Evolutionary conservation across 2,888 invertebrate genomes (phyloP).

Genomic region (Hirtodrosophila confusa): DNA sequence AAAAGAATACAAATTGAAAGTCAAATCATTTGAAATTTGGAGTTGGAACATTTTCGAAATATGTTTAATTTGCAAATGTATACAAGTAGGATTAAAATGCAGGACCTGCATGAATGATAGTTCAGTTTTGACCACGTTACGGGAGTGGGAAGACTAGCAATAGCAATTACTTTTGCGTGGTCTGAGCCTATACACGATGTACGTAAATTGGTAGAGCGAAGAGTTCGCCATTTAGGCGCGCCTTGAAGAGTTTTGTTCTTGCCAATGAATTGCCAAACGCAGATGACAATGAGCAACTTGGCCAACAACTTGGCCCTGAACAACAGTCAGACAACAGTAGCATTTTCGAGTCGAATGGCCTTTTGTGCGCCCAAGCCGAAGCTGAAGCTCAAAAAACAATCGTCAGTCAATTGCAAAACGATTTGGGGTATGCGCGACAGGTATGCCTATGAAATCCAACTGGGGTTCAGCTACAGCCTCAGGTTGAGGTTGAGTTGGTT

Average conservation of each 20-base stretch:
- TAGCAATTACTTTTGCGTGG: constrained; percentile 16
- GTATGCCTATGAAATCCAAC: constrained; percentile 69
- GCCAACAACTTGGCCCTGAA: constrained; percentile 44
- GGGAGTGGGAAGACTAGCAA: constrained; percentile 24
- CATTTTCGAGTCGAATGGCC: constrained; percentile 50
- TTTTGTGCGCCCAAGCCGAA: constrained; percentile 56
- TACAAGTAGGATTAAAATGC: too few species aligned
- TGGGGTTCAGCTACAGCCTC: constrained; percentile 15
- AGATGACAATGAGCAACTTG: too few species aligned
- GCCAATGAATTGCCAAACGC: constrained; percentile 32
- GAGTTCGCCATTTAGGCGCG: constrained; percentile 33
- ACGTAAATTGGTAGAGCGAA: constrained; percentile 33
- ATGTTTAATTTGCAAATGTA: too few species aligned
- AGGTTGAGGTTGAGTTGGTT: constrained; percentile 13
- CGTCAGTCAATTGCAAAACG: constrained; percentile 78
- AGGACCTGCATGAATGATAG: too few species aligned
- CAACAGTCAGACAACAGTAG: constrained; percentile 29
- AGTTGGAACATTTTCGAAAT: too few species aligned
- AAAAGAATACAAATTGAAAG: too few species aligned
- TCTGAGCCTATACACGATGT: constrained; percentile 21
- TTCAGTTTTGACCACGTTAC: background rate
- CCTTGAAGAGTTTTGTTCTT: constrained; percentile 18
- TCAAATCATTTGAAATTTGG: too few species aligned
- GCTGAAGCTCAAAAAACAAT: constrained; percentile 45
- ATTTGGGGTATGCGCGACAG: constrained; percentile 78